These are phyloP conservation scores for Pionites leucogaster DNA, from an alignment of 2,113 vertebrate species.

Conservation along the genomic window DNA sequence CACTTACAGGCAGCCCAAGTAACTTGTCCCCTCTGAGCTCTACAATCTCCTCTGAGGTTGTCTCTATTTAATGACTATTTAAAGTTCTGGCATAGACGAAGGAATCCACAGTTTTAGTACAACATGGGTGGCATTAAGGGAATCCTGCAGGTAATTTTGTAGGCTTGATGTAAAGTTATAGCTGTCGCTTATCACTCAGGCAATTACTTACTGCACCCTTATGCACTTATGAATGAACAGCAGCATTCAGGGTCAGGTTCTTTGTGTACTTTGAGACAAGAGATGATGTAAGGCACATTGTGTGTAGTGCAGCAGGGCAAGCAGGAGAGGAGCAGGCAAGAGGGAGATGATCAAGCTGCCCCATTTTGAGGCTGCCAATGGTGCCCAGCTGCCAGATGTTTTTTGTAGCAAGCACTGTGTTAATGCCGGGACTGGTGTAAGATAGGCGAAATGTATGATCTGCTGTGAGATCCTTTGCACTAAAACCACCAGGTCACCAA, in stretches of 20 bases:
- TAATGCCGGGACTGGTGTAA: background rate
- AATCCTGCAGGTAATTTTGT: background rate
- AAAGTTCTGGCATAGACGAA: accelerated
- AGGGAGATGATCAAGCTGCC: background rate
- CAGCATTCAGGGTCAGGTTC: background rate
- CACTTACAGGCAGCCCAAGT: background rate
- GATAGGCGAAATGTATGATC: background rate
- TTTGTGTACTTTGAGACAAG: background rate
- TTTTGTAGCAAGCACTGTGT: background rate
- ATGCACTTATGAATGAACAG: background rate
- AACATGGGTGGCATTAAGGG: accelerated
- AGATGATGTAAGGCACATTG: background rate
- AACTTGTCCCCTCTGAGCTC: background rate
- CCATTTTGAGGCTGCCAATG: background rate
- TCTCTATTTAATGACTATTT: background rate
- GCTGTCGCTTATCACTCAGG: background rate
- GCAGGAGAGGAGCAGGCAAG: background rate
- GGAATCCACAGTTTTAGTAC: background rate
- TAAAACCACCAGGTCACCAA: accelerated
- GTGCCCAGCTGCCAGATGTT: background rate
- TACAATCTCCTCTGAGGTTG: background rate
- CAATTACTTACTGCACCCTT: background rate
- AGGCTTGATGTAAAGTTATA: background rate
- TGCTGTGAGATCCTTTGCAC: background rate
- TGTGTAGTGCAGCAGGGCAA: background rate